Evolutionary conservation across 1,140 invertebrate species (phyloP), one percentile per base, ranked within the genome.

Genomic region (Patella vulgata): DNA sequence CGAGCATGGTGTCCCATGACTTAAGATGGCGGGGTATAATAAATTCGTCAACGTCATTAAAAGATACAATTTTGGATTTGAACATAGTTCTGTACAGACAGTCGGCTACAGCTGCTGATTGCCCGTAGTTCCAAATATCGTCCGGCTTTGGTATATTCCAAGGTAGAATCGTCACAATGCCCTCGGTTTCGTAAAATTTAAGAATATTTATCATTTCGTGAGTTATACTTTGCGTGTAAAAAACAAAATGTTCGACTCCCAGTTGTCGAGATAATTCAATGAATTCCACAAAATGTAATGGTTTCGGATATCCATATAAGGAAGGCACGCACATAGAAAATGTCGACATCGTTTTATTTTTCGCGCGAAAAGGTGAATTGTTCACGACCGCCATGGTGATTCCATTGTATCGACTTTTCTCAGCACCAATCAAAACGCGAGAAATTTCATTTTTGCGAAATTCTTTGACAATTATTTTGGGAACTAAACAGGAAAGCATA

Each of bases 31-130:
- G 61, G 11, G 78, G 78, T 11, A 79, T n/a, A 14, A 79, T 67
- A 47, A 68, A 71, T 70, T 79, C 78, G 39, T 79, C 76, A 17
- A 79, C 62, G 50, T 79, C 78, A 43, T 68, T 65, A 39, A 79
- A 73, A 25, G 68, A 71, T 11, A 78, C 63, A 17, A 63, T 55
- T 52, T 70, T 62, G 36, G 65, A 73, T 12, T 48, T 30, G 25
- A 51, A 54, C 64, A 77, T 75, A 30, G 52, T 71, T 47, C 78
- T 48, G 42, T 71, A 72, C 4, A 73, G 47, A 44, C 78, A 79
- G 65, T 79, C 78, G 63, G 68, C 69, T 14, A 76, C 57, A 4
- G 75, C 63, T 2, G 70, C 58, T 21, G 75, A 71, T 53, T 79
- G 76, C 8, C 74, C 78, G 27, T 78, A 65, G 62, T 77, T 78